Evolutionary conservation across 1,140 invertebrate species (phyloP), one percentile per base, ranked within the genome.

Genomic region (Holotrichia oblita): DNA sequence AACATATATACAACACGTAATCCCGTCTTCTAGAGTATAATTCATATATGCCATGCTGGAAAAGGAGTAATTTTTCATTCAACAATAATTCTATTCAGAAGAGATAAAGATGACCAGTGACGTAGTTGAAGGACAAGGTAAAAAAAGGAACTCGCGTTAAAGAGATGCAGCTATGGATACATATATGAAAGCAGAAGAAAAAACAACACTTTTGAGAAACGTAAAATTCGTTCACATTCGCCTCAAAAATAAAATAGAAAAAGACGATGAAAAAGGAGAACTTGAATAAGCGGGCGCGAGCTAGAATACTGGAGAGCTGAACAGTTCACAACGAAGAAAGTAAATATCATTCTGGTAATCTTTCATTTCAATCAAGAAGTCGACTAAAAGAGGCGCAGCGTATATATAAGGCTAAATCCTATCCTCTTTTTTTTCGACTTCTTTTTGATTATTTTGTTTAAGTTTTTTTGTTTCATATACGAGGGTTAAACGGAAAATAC

Each of bases 21-120:
- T 34, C 27, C 27, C 27, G 27, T 34, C 27, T 34, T 4, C 17
- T 7, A 17, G 6, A 55, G 12, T 17, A 55, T 55, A 55, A 55
- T 55, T 55, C 48, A 55, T 55, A 34, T 34, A 55, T 55, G 12
- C 48, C 48, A 55, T n/a, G 17, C 6, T 14, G 48, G 17, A 55
- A 55, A 55, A 55, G 14, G 14, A 55, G 48, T 55, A 55, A 55
- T 55, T 55, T 55, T 55, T 55, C 48, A 55, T 55, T 55, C 48
- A 17, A 55, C 48, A 55, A 55, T 55, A 55, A 55, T 55, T 55
- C 48, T 55, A 55, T 55, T 55, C 48, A 55, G 6, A 55, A 17
- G 27, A 55, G 48, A 14, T 14, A 55, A 55, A 55, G 48, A 55
- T 55, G 48, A 55, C 14, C 27, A 17, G 14, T n/a, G 48, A 55